Conservation (phyloP, 2,888 invertebrate genomes). For the Ptilodon capucinus region DNA sequence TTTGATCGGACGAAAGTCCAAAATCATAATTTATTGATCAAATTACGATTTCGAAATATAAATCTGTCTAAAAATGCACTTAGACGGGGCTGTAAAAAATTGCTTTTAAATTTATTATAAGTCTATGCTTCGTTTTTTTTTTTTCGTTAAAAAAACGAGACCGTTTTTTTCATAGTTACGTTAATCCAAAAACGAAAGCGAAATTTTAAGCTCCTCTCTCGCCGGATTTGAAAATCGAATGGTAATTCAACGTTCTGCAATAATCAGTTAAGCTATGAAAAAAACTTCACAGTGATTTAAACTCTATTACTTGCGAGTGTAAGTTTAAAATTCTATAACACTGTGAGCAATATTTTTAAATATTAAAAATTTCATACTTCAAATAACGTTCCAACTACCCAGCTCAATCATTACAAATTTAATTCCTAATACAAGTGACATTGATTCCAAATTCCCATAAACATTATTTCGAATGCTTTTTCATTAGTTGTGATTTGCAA, state of each 20-base stretch:
- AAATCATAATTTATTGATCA: not conserved
- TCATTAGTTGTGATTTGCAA: not conserved
- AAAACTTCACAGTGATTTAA: not conserved
- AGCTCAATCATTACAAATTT: not conserved
- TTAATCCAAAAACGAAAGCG: not conserved
- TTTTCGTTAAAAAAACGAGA: not conserved
- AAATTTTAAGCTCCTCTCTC: not conserved
- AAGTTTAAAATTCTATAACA: not conserved
- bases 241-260: not conserved
- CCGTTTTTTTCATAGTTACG: not conserved
- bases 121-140: not conserved
- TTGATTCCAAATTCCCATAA: not conserved
- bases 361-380: too few relatives aligned
- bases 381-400: too few relatives aligned
- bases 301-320: not conserved
- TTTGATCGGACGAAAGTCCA: not conserved
- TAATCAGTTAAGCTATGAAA: not conserved
- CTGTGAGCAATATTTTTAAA: too few relatives aligned
- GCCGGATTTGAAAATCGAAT: not conserved
- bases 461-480: not conserved
- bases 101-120: not conserved
- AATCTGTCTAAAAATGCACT: not conserved
- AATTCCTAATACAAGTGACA: not conserved
- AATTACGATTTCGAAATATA: not conserved
- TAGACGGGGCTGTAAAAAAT: not conserved